Evolutionary conservation across 2,888 invertebrate species (phyloP).

Genomic region (Macrosiphum euphorbiae): DNA sequence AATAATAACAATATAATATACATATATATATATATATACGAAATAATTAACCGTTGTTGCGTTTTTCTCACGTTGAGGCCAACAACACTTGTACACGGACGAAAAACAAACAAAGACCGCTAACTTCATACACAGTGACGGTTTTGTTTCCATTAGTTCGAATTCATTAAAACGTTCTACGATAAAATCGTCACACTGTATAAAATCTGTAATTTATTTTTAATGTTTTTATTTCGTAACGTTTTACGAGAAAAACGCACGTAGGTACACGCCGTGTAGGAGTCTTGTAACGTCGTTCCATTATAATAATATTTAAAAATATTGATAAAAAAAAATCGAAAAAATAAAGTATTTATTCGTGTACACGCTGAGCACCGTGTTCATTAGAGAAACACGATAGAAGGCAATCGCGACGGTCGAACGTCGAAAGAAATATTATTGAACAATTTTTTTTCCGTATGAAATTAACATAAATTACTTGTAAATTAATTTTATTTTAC

Average conservation of each 20-base stretch:
- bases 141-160: constrained; percentile 49
- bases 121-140: neutral
- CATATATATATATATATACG: neutral
- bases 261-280: constrained; percentile 1
- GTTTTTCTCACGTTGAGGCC: constrained; percentile 51
- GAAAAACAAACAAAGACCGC: constrained; percentile 47
- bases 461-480: constrained; percentile 56
- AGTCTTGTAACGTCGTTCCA: neutral
- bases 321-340: neutral
- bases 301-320: neutral
- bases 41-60: constrained; percentile 50
- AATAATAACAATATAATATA: neutral
- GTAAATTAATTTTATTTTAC: constrained; percentile 42
- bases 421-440: constrained; percentile 26
- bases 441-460: neutral
- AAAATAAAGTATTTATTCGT: neutral
- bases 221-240: constrained; percentile 15
- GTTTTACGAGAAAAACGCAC: neutral
- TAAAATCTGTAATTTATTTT: constrained; percentile 35
- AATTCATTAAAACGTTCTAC: constrained; percentile 39
- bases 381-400: constrained; percentile 38
- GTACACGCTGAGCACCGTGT: neutral
- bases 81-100: neutral
- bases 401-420: neutral
- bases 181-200: constrained; percentile 50